These are phyloP conservation scores for Periophthalmodon schlosseri DNA, from an alignment of 2,113 vertebrate genomes.

Conservation along the genomic window DNA sequence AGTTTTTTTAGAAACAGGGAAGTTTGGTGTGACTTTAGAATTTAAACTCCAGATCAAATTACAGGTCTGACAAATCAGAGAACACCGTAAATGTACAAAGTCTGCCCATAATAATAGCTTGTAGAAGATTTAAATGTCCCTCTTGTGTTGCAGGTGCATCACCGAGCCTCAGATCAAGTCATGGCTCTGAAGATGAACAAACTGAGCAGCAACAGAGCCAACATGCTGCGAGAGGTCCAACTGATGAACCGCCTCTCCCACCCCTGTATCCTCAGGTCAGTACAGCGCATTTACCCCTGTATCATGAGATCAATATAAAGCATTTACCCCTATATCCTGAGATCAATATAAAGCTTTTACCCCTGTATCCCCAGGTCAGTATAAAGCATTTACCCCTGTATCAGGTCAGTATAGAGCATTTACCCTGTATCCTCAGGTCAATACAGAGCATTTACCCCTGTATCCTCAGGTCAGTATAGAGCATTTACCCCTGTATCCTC, in stretches of 20 bases:
- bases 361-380: too few relatives aligned
- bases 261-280: slow-evolving; percentile 96
- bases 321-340: neutral
- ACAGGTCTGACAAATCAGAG: too few relatives aligned
- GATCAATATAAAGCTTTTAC: neutral
- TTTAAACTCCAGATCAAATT: too few relatives aligned
- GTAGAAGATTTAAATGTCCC: neutral
- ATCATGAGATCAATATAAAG: neutral
- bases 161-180: slow-evolving; percentile 91
- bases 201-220: slow-evolving; percentile 93
- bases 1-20: too few relatives aligned
- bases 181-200: slow-evolving; percentile 99
- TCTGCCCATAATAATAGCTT: too few relatives aligned
- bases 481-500: too few relatives aligned
- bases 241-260: slow-evolving; percentile 98
- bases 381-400: slow-evolving; percentile 83
- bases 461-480: slow-evolving; percentile 70
- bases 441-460: neutral
- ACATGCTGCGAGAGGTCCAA: slow-evolving; percentile 96
- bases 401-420: slow-evolving; percentile 82
- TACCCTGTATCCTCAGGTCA: neutral
- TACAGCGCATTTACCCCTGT: neutral
- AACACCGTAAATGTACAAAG: too few relatives aligned
- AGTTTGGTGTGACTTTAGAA: too few relatives aligned
- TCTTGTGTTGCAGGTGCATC: slow-evolving; percentile 87